Evolutionary conservation across 2,797 vertebrate species (phyloP).

Genomic region (Acanthopagrus latus): DNA sequence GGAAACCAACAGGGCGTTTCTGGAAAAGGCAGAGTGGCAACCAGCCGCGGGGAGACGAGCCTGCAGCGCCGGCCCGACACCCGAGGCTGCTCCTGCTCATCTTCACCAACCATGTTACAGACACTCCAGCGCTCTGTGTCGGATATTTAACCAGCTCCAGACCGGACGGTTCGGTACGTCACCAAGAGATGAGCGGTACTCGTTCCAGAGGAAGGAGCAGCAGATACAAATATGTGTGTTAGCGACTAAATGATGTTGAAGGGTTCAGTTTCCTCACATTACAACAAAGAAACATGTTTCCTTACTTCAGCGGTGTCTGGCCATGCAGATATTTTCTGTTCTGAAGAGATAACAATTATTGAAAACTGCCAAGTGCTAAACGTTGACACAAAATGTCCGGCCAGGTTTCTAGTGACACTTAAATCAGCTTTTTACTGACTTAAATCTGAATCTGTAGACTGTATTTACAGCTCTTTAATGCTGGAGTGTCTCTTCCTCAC

Average conservation of each 20-base stretch:
- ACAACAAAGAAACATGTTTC: not conserved
- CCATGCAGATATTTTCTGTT: not conserved
- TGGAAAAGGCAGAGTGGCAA: slow-evolving; percentile 32
- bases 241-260: not conserved
- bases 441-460: not conserved
- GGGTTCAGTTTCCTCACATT: not conserved
- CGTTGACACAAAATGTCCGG: not conserved
- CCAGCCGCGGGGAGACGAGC: slow-evolving; percentile 4
- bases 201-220: slow-evolving; percentile 4
- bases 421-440: not conserved
- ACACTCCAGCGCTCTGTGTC: not conserved
- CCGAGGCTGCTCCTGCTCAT: slow-evolving; percentile 11
- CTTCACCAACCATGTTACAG: not conserved
- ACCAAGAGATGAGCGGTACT: not conserved
- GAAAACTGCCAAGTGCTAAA: too few species aligned
- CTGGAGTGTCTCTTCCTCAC: too few species aligned
- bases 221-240: not conserved
- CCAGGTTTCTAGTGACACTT: not conserved
- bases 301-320: not conserved
- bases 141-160: not conserved
- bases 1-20: slow-evolving; percentile 48
- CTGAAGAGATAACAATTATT: not conserved
- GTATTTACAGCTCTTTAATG: too few species aligned
- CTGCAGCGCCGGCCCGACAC: not conserved
- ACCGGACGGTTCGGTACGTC: not conserved